Conservation (phyloP, 2,113 vertebrate species). For the Cyanoderma ruficeps region DNA sequence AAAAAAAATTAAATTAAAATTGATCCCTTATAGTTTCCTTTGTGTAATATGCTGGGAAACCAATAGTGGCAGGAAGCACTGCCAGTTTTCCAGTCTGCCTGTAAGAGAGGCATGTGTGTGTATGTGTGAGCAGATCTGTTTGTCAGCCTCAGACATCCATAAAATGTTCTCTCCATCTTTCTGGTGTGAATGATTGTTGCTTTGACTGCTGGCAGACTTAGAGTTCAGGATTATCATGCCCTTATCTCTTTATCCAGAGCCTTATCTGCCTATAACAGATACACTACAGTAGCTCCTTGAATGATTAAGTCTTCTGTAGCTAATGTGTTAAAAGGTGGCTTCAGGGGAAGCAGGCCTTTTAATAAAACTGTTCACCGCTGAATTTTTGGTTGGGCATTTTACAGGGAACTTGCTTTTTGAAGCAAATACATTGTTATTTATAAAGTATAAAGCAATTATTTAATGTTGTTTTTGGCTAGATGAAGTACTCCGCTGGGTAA, state of each 20-base stretch:
- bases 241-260: conserved; percentile 43
- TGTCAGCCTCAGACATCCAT: background rate
- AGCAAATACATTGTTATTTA: background rate
- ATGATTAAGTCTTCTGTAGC: background rate
- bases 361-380: background rate
- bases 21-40: background rate
- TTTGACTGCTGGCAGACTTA: conserved; percentile 39
- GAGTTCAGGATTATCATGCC: conserved; percentile 32
- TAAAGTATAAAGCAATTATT: background rate
- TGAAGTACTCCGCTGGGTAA: background rate
- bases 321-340: background rate
- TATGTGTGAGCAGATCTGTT: background rate
- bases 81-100: conserved; percentile 6
- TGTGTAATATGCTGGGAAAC: background rate
- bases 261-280: conserved; percentile 8
- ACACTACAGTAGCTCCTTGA: background rate
- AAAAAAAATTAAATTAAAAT: background rate
- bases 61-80: background rate
- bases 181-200: background rate
- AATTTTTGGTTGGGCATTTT: background rate
- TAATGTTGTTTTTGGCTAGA: background rate
- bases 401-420: background rate
- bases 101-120: background rate
- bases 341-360: background rate
- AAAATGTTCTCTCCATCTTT: background rate